Percentiles rank a stretch among this genome's conserved stretches.
Evolutionary conservation across 2,797 vertebrate species (phyloP).

Genomic region (Alouatta caraya): DNA sequence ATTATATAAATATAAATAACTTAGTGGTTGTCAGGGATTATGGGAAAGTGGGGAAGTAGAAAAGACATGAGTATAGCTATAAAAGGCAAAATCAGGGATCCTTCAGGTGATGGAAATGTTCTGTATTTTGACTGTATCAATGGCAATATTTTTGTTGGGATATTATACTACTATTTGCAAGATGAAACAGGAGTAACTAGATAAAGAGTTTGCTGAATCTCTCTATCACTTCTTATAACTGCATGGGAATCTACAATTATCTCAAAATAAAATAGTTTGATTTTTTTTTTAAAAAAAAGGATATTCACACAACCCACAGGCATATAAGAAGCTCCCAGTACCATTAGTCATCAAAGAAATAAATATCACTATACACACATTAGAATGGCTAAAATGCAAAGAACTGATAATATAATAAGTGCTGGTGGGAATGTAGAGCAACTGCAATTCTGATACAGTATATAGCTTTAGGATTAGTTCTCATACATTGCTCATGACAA

Average conservation of each 20-base stretch:
- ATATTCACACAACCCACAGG: neutral
- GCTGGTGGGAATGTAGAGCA: neutral
- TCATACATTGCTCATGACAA: neutral
- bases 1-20: neutral
- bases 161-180: neutral
- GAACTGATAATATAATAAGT: neutral
- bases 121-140: neutral
- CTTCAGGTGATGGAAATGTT: neutral
- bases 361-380: neutral
- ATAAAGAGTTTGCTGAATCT: neutral
- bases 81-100: neutral
- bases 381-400: neutral
- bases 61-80: neutral
- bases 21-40: neutral
- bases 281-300: neutral
- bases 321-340: neutral
- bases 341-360: neutral
- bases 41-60: neutral
- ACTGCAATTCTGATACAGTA: neutral
- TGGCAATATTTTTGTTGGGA: neutral
- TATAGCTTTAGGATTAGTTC: too few relatives aligned
- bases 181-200: neutral
- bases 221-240: neutral
- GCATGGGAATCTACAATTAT: neutral
- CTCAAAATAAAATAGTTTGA: slow-evolving; percentile 1